Evolutionary conservation across 2,113 vertebrate genomes (phyloP), one percentile per base, ranked within the genome.

Genomic region (Taurulus bubalis): DNA sequence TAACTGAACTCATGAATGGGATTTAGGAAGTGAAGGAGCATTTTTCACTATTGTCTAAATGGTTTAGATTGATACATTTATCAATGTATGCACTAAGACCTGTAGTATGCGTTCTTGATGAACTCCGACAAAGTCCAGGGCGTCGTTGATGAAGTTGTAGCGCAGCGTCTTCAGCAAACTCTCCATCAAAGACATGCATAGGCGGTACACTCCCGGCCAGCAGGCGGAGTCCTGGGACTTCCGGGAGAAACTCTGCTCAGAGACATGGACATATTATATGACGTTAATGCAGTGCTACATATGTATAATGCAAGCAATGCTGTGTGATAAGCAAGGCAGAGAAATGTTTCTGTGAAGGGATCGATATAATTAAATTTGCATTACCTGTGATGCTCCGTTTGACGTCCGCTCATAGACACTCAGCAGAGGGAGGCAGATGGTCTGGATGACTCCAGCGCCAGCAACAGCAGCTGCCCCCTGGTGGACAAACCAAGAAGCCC

Each of bases 61-160:
- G 8, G 36, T 40, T 14, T n/a, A 24, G 34, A 40, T 14, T 12
- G 3, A 22, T 63, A 0, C 26, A 66, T 34, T 34, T 18, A 36
- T 36, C 9, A 34, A 24, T 14, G 2, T 56, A n/a, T 34, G 45
- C 20, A 14, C 24, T 6, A 49, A 58, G 3, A 15, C 98, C 97
- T 99, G 98, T 26, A 99, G 93, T 59, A 98, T 98, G 71, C 98
- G 96, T 72, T 99, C 98, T 30, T 99, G 98, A 84, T 99, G 98
- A 15, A 99, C 98, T 11, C 98, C 98, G 0, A 98, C 95, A 0
- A 99, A 99, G 93, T 99, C 98, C 83, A 99, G 89, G 0, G 98
- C 98, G 67, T 99, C 97, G 0, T 97, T 97, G 75, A 99, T 92
- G 90, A 99, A 99, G 90, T 97, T 98, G 94, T 99, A 98, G 40